Percentiles rank a stretch among this genome's conserved stretches.
phyloP scores from a whole-genome alignment of 30 jellyfish, hydroid and myxozoan species.

The Mastigias papua region DNA sequence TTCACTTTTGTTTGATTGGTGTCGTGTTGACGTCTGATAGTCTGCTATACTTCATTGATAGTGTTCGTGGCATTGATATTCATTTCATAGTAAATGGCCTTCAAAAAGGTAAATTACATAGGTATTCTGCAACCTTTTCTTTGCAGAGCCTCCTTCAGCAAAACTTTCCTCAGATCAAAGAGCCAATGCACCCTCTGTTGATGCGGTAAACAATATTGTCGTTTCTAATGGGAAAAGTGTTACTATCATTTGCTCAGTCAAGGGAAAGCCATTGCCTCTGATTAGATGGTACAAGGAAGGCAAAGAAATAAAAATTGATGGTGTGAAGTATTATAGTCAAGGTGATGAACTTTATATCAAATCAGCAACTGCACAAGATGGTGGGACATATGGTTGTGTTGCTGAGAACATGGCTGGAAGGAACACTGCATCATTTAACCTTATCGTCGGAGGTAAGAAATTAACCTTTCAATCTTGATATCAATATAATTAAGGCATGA shows the following conservation, averaged over 20 bases:
- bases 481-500: too few relatives aligned
- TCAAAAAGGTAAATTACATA: too few relatives aligned
- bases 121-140: not conserved
- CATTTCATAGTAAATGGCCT: too few relatives aligned
- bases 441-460: constrained; percentile 71
- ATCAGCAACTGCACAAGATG: constrained; percentile 39
- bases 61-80: too few relatives aligned
- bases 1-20: too few relatives aligned
- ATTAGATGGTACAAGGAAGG: constrained; percentile 85
- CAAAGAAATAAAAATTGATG: constrained; percentile 38
- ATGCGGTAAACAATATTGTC: constrained; percentile 30
- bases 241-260: constrained; percentile 69
- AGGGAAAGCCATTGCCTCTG: constrained; percentile 83
- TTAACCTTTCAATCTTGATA: not conserved
- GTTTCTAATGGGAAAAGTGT: constrained; percentile 58
- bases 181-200: constrained; percentile 60
- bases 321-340: constrained; percentile 29
- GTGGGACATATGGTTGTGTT: constrained; percentile 64
- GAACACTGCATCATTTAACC: constrained; percentile 58
- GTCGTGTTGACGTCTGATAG: too few relatives aligned
- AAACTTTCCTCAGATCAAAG: constrained; percentile 35
- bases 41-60: too few relatives aligned
- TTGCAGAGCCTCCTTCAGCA: constrained; percentile 72
- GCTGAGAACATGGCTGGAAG: constrained; percentile 76
- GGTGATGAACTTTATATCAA: constrained; percentile 65